Percentiles rank a stretch among this genome's conserved stretches.
phyloP scores from a whole-genome alignment of 2,113 vertebrate species.

The Nanger granti region DNA sequence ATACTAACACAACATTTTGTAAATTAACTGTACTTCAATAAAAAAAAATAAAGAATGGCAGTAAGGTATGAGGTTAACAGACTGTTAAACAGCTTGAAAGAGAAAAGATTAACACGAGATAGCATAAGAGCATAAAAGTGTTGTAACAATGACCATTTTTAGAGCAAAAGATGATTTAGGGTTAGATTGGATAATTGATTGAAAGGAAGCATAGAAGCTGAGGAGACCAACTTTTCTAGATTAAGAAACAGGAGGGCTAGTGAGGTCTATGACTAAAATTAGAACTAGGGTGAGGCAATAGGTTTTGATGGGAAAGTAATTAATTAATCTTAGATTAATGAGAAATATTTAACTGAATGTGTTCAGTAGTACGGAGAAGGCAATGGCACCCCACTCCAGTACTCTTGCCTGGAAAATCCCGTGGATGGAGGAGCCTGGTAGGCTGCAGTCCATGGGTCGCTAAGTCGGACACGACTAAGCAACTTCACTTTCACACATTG shows the following conservation, averaged over 20 bases:
- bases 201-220: background rate
- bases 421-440: no score
- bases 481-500: no score
- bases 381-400: no score
- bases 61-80: background rate
- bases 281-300: background rate
- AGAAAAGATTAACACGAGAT: background rate
- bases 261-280: background rate
- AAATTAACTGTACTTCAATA: no score
- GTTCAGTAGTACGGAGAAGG: background rate
- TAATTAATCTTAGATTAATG: background rate
- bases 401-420: no score
- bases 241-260: background rate
- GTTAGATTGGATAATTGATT: background rate
- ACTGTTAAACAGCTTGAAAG: background rate
- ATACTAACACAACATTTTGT: no score
- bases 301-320: background rate
- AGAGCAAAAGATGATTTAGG: background rate
- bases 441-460: no score
- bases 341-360: background rate
- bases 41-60: background rate
- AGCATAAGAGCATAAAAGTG: background rate
- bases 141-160: background rate
- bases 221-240: background rate
- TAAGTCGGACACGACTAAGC: no score